phyloP scores from a whole-genome alignment of 2,888 invertebrate species.

The Drosophila paucipuncta region DNA sequence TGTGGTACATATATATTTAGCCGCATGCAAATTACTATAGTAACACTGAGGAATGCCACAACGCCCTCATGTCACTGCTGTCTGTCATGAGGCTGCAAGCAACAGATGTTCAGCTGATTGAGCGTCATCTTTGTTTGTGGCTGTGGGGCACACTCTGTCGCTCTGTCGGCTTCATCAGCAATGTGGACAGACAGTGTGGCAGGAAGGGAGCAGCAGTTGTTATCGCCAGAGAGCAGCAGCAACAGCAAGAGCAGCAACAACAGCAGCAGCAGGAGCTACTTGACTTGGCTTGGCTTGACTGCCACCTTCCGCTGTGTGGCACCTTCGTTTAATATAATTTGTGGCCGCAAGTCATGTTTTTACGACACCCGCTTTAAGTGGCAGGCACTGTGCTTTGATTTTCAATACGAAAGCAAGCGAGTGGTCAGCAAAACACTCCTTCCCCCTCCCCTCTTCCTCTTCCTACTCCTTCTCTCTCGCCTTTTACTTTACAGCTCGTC shows the following conservation, averaged over 20 bases:
- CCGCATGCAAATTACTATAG: constrained; percentile 56
- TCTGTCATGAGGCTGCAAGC: constrained; percentile 56
- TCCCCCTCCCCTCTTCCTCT: too few species aligned
- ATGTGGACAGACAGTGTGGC: constrained; percentile 8
- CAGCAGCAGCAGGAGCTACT: constrained; percentile 55
- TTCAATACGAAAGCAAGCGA: constrained; percentile 25
- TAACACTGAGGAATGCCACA: constrained; percentile 37
- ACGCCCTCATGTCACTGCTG: constrained; percentile 64
- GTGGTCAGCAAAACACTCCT: constrained; percentile 20
- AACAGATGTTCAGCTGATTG: constrained; percentile 73
- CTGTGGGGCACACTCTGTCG: constrained; percentile 46
- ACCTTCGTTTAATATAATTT: constrained; percentile 74
- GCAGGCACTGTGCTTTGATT: constrained; percentile 47
- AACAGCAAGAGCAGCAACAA: constrained; percentile 20
- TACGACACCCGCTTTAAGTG: constrained; percentile 69
- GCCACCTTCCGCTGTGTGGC: constrained; percentile 60
- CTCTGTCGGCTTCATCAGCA: constrained; percentile 62
- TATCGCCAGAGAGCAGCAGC: constrained; percentile 26
- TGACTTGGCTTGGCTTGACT: constrained; percentile 69
- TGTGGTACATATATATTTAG: constrained; percentile 1
- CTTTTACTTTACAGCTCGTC: constrained; percentile 24
- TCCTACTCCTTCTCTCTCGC: background rate
- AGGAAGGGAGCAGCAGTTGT: constrained; percentile 13
- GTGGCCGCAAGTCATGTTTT: constrained; percentile 72
- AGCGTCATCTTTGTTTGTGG: constrained; percentile 59